Conservation (phyloP, 2,113 vertebrate genomes). For the Psettodes erumei region DNA sequence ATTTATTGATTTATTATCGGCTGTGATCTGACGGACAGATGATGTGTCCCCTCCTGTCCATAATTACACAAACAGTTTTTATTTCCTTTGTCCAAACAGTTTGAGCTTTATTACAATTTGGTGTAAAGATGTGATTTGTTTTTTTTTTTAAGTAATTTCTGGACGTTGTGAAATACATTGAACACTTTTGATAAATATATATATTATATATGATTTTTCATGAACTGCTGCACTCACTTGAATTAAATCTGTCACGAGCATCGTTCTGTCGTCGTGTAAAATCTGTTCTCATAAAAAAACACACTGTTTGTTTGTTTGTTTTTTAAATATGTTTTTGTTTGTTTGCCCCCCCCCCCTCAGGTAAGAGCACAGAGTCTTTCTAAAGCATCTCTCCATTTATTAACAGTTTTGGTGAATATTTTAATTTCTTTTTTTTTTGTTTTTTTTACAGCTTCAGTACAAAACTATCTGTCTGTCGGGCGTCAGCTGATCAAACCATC, state of each 20-base stretch:
- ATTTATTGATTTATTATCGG: conserved; percentile 52
- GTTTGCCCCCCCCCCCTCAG: conserved; percentile 11
- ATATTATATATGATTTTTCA: background rate
- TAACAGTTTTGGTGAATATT: no score
- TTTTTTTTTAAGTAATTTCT: background rate
- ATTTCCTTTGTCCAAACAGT: background rate
- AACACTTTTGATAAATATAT: background rate
- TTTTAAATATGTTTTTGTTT: background rate
- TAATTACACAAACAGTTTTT: background rate
- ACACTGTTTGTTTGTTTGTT: background rate
- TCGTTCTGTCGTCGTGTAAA: background rate
- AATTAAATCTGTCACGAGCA: background rate
- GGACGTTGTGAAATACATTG: background rate
- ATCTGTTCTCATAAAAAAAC: background rate
- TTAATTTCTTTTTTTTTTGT: background rate
- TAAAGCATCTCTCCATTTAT: no score
- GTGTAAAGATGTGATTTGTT: background rate
- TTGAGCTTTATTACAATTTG: no score
- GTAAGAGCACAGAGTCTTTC: background rate
- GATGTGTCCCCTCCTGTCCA: background rate
- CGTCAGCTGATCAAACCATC: conserved; percentile 7
- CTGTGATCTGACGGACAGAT: background rate
- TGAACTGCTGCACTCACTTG: background rate
- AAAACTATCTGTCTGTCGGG: conserved; percentile 30
- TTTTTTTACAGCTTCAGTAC: conserved; percentile 14